phyloP scores from a whole-genome alignment of 2,797 vertebrate species.

The Melanotaenia boesemani region DNA sequence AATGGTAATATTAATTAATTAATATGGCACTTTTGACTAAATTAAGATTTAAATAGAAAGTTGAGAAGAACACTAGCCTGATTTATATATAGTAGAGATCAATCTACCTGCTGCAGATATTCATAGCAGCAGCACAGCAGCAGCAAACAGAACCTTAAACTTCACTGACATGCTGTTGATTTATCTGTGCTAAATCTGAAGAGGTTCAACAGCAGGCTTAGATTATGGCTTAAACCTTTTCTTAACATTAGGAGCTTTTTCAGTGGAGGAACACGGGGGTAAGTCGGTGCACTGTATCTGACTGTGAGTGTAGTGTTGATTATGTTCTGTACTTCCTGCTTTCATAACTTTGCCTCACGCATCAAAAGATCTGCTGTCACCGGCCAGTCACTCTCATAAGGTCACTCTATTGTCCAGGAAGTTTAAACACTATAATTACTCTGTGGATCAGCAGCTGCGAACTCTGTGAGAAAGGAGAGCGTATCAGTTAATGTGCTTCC shows the following conservation, averaged over 20 bases:
- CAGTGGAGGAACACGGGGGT: slow-evolving; percentile 30
- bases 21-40: no score
- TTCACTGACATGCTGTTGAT: not conserved
- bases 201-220: not conserved
- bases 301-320: slow-evolving; percentile 68
- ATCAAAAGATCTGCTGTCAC: slow-evolving; percentile 64
- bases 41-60: no score
- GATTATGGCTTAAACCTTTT: not conserved
- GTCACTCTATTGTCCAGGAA: slow-evolving; percentile 37
- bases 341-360: slow-evolving; percentile 80
- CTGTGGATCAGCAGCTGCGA: slow-evolving; percentile 37
- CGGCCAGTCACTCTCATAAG: slow-evolving; percentile 49
- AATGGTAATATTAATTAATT: no score
- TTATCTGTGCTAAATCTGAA: not conserved
- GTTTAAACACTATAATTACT: slow-evolving; percentile 50
- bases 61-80: no score
- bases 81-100: no score
- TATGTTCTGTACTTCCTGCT: slow-evolving; percentile 76
- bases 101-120: no score
- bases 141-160: not conserved
- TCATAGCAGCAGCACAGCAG: no score
- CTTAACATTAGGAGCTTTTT: slow-evolving; percentile 10
- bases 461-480: slow-evolving; percentile 23
- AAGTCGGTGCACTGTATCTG: slow-evolving; percentile 50
- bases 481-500: not conserved